Evolutionary conservation across 2,797 vertebrate species (phyloP), one percentile per base, ranked within the genome.

Genomic region (Gephyroberyx darwinii): DNA sequence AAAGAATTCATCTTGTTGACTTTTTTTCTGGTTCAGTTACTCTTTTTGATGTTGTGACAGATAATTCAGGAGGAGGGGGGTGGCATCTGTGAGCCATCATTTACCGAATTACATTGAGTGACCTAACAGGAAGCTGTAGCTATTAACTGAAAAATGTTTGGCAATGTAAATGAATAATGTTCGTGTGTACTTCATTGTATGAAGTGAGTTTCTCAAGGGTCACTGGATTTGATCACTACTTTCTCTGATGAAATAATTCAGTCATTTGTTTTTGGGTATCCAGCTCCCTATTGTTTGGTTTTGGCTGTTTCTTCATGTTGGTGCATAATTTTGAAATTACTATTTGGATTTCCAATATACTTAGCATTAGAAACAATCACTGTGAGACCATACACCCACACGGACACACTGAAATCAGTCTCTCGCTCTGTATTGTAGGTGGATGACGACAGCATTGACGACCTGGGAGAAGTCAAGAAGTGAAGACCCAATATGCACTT

Each of bases 391-490:
- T 8, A 35, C 50, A 37, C 12, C 19, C 30, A 22, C 4, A 7
- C 6, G 20, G 22, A 65, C 8, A 39, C 0, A 39, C 2, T 74
- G 9, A 17, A 50, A 13, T 51, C 9, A 0, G 8, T 47, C 8
- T 71, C 0, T 13, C 12, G 67, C 2, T 72, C 2, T 68, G 14
- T 48, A 16, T 71, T 72, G 2, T 65, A 99, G 98, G 97, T 98
- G 91, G 97, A 99, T 70, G 98, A 99, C 55, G 97, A 99, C 82
- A 98, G 96, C 94, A 98, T 99, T 2, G 97, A 99, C 76, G 97
- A 99, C 86, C 95, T 99, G 70, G 97, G 98, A 84, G 97, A 99
- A 94, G 97, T 99, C 19, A 99, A 99, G 94, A 99, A 99, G 93
- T 99, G 94, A 98, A 91, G 85, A 89, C 85, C 88, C 91, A 91